Percentiles rank a stretch among this genome's conserved stretches.
These are phyloP conservation scores for Hydriomena furcata DNA, from an alignment of 2,888 invertebrate species.

Conservation along the genomic window DNA sequence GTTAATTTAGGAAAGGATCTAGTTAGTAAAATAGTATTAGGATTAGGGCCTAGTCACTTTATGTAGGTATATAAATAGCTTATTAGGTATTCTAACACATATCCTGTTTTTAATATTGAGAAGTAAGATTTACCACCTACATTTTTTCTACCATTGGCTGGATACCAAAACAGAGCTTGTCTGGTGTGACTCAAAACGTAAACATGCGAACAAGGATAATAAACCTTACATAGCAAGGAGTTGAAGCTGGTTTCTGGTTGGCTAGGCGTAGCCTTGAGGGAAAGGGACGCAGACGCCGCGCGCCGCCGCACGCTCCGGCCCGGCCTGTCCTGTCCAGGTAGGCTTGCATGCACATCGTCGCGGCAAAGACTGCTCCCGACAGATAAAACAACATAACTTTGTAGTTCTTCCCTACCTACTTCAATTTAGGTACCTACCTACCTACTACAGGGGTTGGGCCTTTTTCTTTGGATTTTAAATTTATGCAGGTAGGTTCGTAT, in stretches of 20 bases:
- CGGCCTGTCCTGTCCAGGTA: conserved; percentile 56
- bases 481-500: no score
- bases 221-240: not conserved
- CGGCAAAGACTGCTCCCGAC: conserved; percentile 41
- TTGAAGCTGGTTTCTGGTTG: conserved; percentile 50
- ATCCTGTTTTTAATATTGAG: no score
- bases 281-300: conserved; percentile 68
- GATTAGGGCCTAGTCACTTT: no score
- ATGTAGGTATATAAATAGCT: no score
- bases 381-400: conserved; percentile 33
- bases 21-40: no score
- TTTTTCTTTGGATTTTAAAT: no score
- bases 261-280: conserved; percentile 65
- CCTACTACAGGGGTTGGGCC: no score
- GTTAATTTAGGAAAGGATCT: no score
- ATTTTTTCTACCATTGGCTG: no score
- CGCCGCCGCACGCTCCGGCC: conserved; percentile 48
- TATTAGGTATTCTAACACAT: no score
- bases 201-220: conserved; percentile 1
- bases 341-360: conserved; percentile 59
- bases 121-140: no score
- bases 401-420: not conserved
- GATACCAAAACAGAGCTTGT: conserved; percentile 44
- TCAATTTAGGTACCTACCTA: conserved; percentile 9
- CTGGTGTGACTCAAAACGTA: conserved; percentile 50